Conservation (phyloP, 1,140 invertebrate genomes). For the Orussus abietinus region DNA sequence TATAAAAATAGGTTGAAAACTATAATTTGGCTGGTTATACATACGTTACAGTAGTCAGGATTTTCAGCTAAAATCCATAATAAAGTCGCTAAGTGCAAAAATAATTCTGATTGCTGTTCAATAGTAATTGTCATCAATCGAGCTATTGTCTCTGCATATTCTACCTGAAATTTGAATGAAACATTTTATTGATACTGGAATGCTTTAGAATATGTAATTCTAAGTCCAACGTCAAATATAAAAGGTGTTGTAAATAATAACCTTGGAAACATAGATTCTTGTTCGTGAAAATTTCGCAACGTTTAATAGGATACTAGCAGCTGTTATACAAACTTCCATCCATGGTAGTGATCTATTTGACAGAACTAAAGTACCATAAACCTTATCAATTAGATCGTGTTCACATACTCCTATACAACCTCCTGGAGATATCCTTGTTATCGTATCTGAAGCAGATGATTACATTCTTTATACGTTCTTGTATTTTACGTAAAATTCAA, state of each 20-base stretch:
- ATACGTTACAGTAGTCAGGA: constrained; percentile 21
- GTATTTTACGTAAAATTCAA: constrained; percentile 9
- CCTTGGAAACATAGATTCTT: constrained; percentile 27
- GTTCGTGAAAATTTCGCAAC: constrained; percentile 35
- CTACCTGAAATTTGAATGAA: constrained; percentile 13
- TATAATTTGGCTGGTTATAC: neutral
- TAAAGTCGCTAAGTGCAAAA: constrained; percentile 29
- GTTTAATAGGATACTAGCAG: constrained; percentile 42
- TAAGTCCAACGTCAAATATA: neutral
- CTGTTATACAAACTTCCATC: constrained; percentile 36
- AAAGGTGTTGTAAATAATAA: too few species aligned
- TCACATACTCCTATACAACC: constrained; percentile 34
- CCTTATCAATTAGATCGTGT: constrained; percentile 27
- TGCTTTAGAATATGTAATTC: neutral
- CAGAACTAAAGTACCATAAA: constrained; percentile 32
- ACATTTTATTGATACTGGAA: neutral
- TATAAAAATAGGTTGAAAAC: neutral
- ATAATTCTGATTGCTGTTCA: constrained; percentile 24
- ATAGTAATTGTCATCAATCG: constrained; percentile 25
- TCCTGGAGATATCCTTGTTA: constrained; percentile 37
- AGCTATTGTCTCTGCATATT: constrained; percentile 24
- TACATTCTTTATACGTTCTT: too few species aligned
- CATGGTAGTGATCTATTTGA: constrained; percentile 45
- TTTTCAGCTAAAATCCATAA: constrained; percentile 27
- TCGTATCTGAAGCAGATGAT: constrained; percentile 28